Percentiles rank a stretch among this genome's conserved stretches.
Conservation (phyloP, 2,888 invertebrate species). For the Uloborus plumipes region DNA sequence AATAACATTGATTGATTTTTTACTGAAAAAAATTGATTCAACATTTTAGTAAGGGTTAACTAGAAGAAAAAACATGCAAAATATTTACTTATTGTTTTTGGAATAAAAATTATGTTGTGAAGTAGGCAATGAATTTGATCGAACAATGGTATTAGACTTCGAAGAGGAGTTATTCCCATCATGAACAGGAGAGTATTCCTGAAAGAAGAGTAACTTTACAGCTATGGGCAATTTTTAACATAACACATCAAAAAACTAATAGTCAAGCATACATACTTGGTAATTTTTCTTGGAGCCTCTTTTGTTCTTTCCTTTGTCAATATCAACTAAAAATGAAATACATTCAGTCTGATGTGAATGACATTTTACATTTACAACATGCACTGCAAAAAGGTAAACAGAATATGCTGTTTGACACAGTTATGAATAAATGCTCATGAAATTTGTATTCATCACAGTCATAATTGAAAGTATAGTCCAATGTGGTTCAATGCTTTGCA, state of each 20-base stretch:
- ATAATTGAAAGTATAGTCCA: too few species aligned
- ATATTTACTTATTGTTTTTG: constrained; percentile 32
- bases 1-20: too few species aligned
- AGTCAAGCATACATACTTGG: constrained; percentile 17
- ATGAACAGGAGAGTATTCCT: constrained; percentile 41
- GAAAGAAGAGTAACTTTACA: background rate
- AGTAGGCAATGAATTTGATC: constrained; percentile 44
- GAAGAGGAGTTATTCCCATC: constrained; percentile 5
- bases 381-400: too few species aligned
- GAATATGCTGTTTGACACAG: too few species aligned
- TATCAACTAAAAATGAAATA: constrained; percentile 15
- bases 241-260: background rate
- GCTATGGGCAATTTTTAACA: background rate
- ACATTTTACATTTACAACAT: too few species aligned
- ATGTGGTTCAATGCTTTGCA: too few species aligned
- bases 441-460: too few species aligned
- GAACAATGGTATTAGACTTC: constrained; percentile 24
- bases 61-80: background rate
- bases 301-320: constrained; percentile 41
- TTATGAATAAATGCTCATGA: too few species aligned
- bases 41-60: background rate
- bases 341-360: too few species aligned
- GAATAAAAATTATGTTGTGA: constrained; percentile 33
- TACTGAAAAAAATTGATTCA: too few species aligned
- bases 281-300: constrained; percentile 36